These are phyloP conservation scores for Epinephelus moara DNA, from an alignment of 2,113 vertebrate species.

Conservation along the genomic window DNA sequence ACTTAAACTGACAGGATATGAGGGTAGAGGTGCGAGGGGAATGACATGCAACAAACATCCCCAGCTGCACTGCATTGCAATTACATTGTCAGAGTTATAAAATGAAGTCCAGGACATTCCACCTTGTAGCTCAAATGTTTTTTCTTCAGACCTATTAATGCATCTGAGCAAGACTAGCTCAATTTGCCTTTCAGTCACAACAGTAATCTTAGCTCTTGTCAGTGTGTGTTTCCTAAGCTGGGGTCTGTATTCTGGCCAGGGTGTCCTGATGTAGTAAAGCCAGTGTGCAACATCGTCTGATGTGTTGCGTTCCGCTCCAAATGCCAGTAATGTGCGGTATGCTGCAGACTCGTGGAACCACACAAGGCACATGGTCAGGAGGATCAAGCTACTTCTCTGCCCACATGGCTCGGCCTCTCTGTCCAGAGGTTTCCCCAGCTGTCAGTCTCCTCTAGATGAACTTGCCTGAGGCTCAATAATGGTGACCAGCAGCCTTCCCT, in stretches of 20 bases:
- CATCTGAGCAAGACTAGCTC: not conserved
- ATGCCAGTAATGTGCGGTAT: conserved; percentile 56
- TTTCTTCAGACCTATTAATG: not conserved
- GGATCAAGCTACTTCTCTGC: conserved; percentile 26
- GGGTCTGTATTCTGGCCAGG: conserved; percentile 25
- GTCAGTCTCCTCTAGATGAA: not conserved
- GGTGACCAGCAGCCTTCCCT: not conserved
- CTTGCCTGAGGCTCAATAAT: not conserved
- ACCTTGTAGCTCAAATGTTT: not conserved
- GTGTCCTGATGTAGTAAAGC: conserved; percentile 53
- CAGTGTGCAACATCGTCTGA: conserved; percentile 55
- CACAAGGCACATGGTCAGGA: conserved; percentile 36
- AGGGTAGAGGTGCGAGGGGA: not conserved
- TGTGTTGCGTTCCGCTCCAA: conserved; percentile 53
- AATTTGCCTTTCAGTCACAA: conserved; percentile 7
- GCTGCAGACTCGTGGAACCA: conserved; percentile 41
- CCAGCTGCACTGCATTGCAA: too few relatives aligned
- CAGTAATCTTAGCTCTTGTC: conserved; percentile 22
- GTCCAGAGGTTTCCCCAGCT: not conserved
- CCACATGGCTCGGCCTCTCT: conserved; percentile 16
- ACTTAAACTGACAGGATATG: not conserved
- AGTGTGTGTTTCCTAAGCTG: conserved; percentile 11
- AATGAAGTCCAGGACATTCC: not conserved
- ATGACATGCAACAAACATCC: not conserved
- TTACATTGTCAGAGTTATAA: not conserved